Conservation (phyloP, 2,888 invertebrate species). For the Campoletis raptor region DNA sequence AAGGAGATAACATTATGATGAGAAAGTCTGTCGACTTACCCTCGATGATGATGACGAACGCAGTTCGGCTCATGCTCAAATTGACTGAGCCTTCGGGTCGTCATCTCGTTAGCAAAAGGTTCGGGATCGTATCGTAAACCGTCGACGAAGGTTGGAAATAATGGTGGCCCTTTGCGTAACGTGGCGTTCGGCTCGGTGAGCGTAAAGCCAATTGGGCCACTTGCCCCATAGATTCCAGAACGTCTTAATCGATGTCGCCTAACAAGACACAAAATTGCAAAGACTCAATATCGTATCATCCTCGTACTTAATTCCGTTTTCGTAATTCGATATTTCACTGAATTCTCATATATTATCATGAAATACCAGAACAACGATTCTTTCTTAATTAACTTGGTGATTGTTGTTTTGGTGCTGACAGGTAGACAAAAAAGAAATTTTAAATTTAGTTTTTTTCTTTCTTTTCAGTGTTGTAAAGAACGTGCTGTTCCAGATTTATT, state of each 20-base stretch:
- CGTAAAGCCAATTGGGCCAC: conserved; percentile 80
- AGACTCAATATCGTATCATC: conserved; percentile 28
- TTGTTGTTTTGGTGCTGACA: not conserved
- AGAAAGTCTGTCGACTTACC: conserved; percentile 70
- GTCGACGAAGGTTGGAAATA: conserved; percentile 85
- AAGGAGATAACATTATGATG: not conserved
- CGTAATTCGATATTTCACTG: not conserved
- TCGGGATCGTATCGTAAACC: conserved; percentile 84
- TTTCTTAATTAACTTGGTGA: not conserved
- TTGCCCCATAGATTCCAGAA: conserved; percentile 78
- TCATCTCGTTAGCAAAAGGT: conserved; percentile 79
- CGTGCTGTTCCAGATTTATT: not conserved
- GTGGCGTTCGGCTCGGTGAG: conserved; percentile 80
- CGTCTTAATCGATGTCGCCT: conserved; percentile 78
- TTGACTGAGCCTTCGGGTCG: conserved; percentile 77
- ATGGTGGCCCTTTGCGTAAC: conserved; percentile 82
- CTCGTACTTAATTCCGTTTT: not conserved
- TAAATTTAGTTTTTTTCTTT: too few relatives aligned
- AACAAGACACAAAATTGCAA: conserved; percentile 67
- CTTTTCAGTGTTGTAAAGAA: not conserved
- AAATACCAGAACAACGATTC: not conserved
- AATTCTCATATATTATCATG: not conserved
- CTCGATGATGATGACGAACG: conserved; percentile 78
- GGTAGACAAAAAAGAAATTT: not conserved
- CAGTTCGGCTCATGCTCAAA: conserved; percentile 81